Base-by-base conservation (phyloP, 23 tunicate genomes). In the Botrylloides violaceus region DNA sequence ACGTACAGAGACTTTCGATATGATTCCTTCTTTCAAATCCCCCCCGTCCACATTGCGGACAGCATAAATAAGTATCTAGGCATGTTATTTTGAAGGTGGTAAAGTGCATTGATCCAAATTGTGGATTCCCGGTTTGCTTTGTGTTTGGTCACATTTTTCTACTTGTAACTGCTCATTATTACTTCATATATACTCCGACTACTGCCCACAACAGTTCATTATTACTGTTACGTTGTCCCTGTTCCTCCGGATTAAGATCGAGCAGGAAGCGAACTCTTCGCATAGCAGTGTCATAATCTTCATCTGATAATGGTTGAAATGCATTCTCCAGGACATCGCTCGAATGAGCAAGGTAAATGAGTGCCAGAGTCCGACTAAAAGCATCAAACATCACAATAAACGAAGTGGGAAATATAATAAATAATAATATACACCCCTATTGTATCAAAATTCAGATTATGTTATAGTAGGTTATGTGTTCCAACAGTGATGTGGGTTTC, bases 281-380 rank as follows among this genome's bases (percentile, higher is more conserved):
- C 99, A 95, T 95, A 2, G 99, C 99, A 50, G 92, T 77, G 58
- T 95, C 99, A 66, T 95, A 95, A 70, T 95, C 99, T 37, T 95
- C 99, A 75, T 95, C 99, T 27, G 84, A 75, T 19, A 95, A 81
- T 19, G 95, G 95, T 64, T 89, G 96, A 50, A 95, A 95, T 31
- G 96, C 99, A 66, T 95, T 95, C 71, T 95, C 99, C 12, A 95
- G 84, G 2, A 95, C 99, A 65, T 95, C 99, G 71, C 91, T 82
- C 4, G 99, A 92, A 39, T 95, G 99, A 29, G 99, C 99, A 27
- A 95, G 79, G 61, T 95, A 95, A 19, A 95, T 83, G 25, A 95
- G 80, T 25, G 99, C 99, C 34, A 95, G 71, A 5, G 85, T 89
- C 4, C 99, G 89, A 20, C 82, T 66, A n/a, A n/a, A n/a, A n/a